Percentiles rank a stretch among this genome's conserved stretches.
Conservation (phyloP, 2,113 vertebrate species). For the Vulpes ferrilata region DNA sequence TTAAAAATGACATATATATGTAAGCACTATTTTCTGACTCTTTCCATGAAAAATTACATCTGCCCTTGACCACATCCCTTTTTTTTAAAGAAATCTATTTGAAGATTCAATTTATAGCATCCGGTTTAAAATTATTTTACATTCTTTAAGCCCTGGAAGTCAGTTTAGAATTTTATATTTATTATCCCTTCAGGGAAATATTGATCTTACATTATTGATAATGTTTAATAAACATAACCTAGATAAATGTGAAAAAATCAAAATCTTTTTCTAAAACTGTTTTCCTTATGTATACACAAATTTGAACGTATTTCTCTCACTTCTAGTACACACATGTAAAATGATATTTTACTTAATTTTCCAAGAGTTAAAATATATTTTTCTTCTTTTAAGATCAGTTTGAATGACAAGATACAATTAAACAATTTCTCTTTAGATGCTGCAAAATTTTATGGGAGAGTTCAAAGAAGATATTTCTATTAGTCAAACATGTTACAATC, state of each 20-base stretch:
- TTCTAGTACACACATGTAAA: not conserved
- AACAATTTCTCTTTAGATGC: not conserved
- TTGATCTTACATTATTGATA: not conserved
- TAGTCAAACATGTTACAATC: not conserved
- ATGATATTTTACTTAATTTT: not conserved
- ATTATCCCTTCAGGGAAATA: conserved; percentile 1
- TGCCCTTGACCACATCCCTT: not conserved
- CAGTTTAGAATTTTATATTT: conserved; percentile 20
- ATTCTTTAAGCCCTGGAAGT: not conserved
- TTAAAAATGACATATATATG: not conserved
- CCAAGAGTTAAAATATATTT: not conserved
- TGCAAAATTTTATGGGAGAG: not conserved
- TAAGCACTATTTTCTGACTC: conserved; percentile 29
- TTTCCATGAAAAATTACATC: not conserved
- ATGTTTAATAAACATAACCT: not conserved
- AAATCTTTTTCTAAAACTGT: conserved; percentile 4
- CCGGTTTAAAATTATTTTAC: not conserved
- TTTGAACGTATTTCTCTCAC: not conserved
- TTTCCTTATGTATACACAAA: not conserved
- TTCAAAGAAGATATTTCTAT: not conserved
- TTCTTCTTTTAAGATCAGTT: not conserved
- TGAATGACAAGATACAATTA: not conserved
- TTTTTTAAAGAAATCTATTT: not conserved
- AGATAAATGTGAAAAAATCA: not conserved
- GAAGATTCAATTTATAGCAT: conserved; percentile 29